Evolutionary conservation across 1,140 invertebrate genomes (phyloP), one percentile per base, ranked within the genome.

Genomic region (Colletes gigas): DNA sequence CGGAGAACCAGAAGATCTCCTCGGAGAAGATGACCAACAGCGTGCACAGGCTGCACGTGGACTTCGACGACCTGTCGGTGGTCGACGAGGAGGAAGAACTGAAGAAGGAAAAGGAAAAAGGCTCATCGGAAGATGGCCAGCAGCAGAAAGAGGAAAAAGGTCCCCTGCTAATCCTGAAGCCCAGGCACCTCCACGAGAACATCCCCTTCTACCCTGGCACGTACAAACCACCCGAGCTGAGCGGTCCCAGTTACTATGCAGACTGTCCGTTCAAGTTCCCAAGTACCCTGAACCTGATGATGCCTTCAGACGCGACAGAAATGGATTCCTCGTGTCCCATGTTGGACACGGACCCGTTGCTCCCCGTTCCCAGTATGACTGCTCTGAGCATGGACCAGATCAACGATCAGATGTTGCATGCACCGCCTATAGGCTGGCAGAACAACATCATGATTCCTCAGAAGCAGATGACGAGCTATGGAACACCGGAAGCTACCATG

Each of bases 11-110:
- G 52, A 92, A 92, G 82, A 86, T 91, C 21, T 91, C 92, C 4
- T 82, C 88, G 2, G 91, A 93, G 68, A 91, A 92, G 44, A 86
- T 89, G 83, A 85, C 75, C 69, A 89, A 65, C 68, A 86, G 83
- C 30, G 76, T 88, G 83, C 91, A 87, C 65, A 88, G 93, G 30
- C 85, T 95, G 30, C 92, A 93, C 65, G 94, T 95, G 72, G 95
- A 96, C 82, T 97, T 96, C 87, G 96, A 97, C 89, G 95, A 96
- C 90, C 93, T 97, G 30, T 96, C 95, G 44, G 95, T 97, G 1
- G 96, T 97, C 2, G 95, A 96, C 2, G 96, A 97, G 85, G 96
- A 97, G 86, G 96, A 95, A 3, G 93, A 93, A 30, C 59, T 86
- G n/a, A 90, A 88, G 44, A 91, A 89, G 41, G 83, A 91, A 4